A percentile compares a stretch with the other conserved stretches of the same genome.
Evolutionary conservation across 2,888 invertebrate species (phyloP).

Genomic region (Branchipolynoe longqiensis): DNA sequence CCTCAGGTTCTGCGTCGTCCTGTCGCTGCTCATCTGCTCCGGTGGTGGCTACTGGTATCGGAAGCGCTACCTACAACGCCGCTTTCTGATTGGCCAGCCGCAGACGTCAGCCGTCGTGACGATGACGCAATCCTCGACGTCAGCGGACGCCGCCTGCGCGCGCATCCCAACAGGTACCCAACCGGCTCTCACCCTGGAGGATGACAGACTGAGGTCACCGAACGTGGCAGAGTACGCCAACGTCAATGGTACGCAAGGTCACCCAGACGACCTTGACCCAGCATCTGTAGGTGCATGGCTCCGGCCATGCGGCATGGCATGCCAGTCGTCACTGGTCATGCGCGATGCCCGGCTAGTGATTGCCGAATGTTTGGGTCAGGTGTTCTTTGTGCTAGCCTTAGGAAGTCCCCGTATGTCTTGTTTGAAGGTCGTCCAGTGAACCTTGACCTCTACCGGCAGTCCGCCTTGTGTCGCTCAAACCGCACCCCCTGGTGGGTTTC

Average conservation of each 20-base stretch:
- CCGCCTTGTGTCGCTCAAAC: too few species aligned
- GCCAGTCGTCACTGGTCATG: too few species aligned
- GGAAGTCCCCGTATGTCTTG: too few species aligned
- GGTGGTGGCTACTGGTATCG: constrained; percentile 85
- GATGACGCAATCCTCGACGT: constrained; percentile 55
- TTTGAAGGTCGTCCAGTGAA: too few species aligned
- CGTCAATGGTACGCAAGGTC: too few species aligned
- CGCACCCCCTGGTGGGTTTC: too few species aligned
- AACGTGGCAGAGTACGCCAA: constrained; percentile 34
- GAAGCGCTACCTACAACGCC: constrained; percentile 62
- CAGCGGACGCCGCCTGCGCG: constrained; percentile 57
- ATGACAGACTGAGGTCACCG: constrained; percentile 6
- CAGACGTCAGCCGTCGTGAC: constrained; percentile 57
- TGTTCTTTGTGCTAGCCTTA: too few species aligned
- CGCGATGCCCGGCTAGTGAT: too few species aligned
- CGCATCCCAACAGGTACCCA: constrained; percentile 59
- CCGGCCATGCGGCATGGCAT: too few species aligned
- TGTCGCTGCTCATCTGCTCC: constrained; percentile 84
- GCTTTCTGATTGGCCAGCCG: constrained; percentile 60
- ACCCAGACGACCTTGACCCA: background rate
- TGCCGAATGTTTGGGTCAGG: too few species aligned
- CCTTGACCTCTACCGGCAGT: too few species aligned
- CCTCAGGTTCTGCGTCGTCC: constrained; percentile 82
- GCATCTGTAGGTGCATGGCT: too few species aligned
- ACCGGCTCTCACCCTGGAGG: constrained; percentile 3